Evolutionary conservation across 1,140 invertebrate genomes (phyloP).

Genomic region (Meloidogyne floridensis): DNA sequence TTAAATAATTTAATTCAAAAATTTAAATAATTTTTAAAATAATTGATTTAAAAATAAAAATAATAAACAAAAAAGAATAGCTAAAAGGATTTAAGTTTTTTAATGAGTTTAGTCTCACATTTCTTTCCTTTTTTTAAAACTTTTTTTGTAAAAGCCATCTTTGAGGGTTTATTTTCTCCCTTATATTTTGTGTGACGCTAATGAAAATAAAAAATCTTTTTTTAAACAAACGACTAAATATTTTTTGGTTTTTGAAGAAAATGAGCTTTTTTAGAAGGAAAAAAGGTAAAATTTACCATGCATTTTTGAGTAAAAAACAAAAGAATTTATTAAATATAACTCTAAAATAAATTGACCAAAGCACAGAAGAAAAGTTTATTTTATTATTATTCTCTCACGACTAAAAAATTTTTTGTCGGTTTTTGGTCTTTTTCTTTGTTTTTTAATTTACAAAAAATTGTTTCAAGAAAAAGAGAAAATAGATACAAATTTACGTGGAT

Average conservation of each 20-base stretch:
- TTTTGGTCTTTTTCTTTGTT: background rate
- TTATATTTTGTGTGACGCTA: background rate
- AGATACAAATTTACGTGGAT: too few species aligned
- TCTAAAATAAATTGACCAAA: background rate
- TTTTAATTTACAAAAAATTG: background rate
- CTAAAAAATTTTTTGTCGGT: background rate
- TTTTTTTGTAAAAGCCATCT: background rate
- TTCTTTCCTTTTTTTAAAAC: background rate
- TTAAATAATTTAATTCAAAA: too few species aligned
- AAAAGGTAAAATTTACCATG: background rate
- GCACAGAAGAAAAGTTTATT: background rate
- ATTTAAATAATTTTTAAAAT: too few species aligned
- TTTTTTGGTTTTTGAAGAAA: background rate
- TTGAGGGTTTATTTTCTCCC: background rate
- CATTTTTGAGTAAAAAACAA: constrained; percentile 16
- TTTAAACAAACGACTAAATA: background rate
- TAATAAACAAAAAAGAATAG: too few species aligned
- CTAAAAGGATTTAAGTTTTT: background rate
- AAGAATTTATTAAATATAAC: background rate
- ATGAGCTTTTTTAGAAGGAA: background rate
- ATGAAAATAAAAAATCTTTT: background rate
- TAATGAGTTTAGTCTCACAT: background rate
- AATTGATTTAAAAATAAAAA: too few species aligned
- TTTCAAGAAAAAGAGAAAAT: too few species aligned
- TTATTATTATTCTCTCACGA: background rate